Percentiles rank a stretch among this genome's conserved stretches.
Evolutionary conservation across 2,797 vertebrate species (phyloP).

Genomic region (Cyclopterus lumpus): DNA sequence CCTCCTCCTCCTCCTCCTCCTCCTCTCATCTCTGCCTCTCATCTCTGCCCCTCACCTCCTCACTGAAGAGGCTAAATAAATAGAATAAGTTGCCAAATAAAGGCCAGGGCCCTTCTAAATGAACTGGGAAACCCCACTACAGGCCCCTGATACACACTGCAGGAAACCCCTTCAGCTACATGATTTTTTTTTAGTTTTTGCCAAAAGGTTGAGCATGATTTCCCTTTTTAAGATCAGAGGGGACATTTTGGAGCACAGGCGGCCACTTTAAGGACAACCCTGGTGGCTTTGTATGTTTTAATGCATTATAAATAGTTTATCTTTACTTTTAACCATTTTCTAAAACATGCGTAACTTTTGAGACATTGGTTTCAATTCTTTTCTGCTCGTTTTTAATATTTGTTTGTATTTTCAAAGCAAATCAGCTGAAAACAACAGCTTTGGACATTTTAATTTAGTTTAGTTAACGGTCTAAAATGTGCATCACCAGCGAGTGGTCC

Average conservation of each 20-base stretch:
- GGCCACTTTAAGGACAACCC: slow-evolving; percentile 31
- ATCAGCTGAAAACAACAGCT: slow-evolving; percentile 24
- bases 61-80: slow-evolving; percentile 52
- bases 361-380: slow-evolving; percentile 5
- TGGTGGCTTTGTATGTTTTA: slow-evolving; percentile 42
- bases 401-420: slow-evolving; percentile 5
- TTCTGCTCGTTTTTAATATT: neutral
- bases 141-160: slow-evolving; percentile 26
- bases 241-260: slow-evolving; percentile 13
- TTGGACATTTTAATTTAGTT: slow-evolving; percentile 17
- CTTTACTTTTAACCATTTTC: slow-evolving; percentile 6
- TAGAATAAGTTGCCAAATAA: slow-evolving; percentile 67
- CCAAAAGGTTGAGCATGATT: neutral
- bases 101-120: slow-evolving; percentile 33
- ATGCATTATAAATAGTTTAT: slow-evolving; percentile 5
- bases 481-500: slow-evolving; percentile 33
- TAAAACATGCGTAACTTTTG: slow-evolving; percentile 5
- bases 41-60: slow-evolving; percentile 48
- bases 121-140: slow-evolving; percentile 41
- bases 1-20: slow-evolving; percentile 38
- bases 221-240: slow-evolving; percentile 14
- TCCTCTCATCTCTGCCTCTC: slow-evolving; percentile 57
- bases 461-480: slow-evolving; percentile 35
- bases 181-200: neutral
- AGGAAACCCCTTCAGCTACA: slow-evolving; percentile 35